These are phyloP conservation scores for Acrocera orbiculus DNA, from an alignment of 2,888 invertebrate genomes.

Conservation along the genomic window DNA sequence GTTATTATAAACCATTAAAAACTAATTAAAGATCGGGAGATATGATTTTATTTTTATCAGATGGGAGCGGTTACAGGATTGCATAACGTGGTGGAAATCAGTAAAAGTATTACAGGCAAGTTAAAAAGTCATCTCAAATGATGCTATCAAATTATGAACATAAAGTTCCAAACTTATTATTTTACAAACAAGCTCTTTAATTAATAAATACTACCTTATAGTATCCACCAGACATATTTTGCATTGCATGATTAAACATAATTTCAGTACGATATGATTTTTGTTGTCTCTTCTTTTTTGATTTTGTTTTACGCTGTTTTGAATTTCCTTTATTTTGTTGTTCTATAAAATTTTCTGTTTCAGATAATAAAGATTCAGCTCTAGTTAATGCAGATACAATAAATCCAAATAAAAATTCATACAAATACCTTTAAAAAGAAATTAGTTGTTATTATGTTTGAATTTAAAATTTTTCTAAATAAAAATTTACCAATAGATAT, in stretches of 20 bases:
- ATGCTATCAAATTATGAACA: no score
- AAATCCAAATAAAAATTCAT: slow-evolving; percentile 90
- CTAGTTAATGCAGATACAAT: slow-evolving; percentile 75
- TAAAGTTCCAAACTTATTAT: no score
- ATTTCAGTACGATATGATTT: slow-evolving; percentile 66
- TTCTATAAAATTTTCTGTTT: slow-evolving; percentile 46
- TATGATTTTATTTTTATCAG: not conserved
- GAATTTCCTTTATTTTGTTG: slow-evolving; percentile 20
- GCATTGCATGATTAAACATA: slow-evolving; percentile 76
- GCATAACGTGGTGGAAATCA: no score
- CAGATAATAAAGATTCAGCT: slow-evolving; percentile 68
- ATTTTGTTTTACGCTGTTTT: slow-evolving; percentile 30
- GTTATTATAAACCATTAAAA: not conserved
- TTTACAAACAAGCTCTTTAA: no score
- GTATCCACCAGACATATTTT: slow-evolving; percentile 88
- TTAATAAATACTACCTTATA: slow-evolving; percentile 48
- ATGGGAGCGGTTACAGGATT: no score
- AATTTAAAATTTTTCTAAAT: not conserved
- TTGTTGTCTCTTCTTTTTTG: slow-evolving; percentile 41
- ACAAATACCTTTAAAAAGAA: slow-evolving; percentile 53
- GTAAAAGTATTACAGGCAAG: no score
- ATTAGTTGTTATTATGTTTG: not conserved
- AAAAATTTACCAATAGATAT: slow-evolving; percentile 67
- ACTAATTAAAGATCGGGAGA: not conserved
- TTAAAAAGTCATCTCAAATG: no score